Conservation (phyloP, 2,888 invertebrate genomes). For the Tiphia femorata region DNA sequence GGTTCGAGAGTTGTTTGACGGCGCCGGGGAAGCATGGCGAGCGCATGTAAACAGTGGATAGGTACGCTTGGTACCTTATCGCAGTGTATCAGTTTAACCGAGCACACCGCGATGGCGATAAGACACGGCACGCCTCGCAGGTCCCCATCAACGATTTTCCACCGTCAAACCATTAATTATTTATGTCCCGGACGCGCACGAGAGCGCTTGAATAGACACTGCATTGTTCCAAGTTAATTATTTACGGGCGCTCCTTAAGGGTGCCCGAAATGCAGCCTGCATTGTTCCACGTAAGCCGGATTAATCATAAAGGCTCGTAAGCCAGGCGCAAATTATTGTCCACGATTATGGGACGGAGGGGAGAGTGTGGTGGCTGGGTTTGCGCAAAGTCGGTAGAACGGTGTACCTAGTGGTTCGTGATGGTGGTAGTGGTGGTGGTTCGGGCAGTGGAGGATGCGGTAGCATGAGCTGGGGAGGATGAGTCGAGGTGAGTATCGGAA, state of each 20-base stretch:
- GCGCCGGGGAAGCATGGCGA: too few species aligned
- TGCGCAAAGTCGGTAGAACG: neutral
- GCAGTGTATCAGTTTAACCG: too few species aligned
- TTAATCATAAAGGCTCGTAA: conserved; percentile 24
- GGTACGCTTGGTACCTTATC: too few species aligned
- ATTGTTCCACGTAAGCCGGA: conserved; percentile 13
- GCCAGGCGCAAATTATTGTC: conserved; percentile 23
- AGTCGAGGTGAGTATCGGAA: neutral
- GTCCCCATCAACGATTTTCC: too few species aligned
- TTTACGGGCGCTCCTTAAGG: conserved; percentile 9
- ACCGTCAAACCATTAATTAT: too few species aligned
- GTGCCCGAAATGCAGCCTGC: neutral
- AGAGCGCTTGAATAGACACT: conserved; percentile 3
- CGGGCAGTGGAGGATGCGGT: neutral
- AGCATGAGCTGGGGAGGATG: neutral
- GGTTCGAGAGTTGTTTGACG: too few species aligned
- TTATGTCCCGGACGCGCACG: too few species aligned
- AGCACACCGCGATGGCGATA: too few species aligned
- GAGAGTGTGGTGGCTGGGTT: neutral
- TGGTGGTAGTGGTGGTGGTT: too few species aligned
- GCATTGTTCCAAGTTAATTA: conserved; percentile 15
- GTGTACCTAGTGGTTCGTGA: too few species aligned
- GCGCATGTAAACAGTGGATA: too few species aligned
- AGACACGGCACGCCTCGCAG: too few species aligned
- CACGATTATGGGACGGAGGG: conserved; percentile 14